Conservation (phyloP, 1,140 invertebrate genomes). For the Drosophila albomicans region DNA sequence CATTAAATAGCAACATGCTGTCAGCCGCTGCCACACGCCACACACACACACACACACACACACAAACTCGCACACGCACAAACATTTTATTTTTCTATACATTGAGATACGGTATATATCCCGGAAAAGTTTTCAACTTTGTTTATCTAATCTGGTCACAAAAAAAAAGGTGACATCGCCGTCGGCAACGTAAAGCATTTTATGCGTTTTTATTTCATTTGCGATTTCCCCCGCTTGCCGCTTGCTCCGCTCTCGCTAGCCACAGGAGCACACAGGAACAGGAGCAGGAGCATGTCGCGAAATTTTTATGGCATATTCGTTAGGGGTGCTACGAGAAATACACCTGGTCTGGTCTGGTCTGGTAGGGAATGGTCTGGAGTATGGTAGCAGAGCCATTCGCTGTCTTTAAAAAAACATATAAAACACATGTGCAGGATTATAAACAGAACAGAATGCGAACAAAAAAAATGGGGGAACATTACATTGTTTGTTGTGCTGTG, state of each 20-base stretch:
- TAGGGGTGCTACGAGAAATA: slow-evolving; percentile 10
- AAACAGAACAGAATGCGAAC: slow-evolving; percentile 32
- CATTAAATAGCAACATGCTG: slow-evolving; percentile 33
- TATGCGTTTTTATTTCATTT: slow-evolving; percentile 78
- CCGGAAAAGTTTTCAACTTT: slow-evolving; percentile 59
- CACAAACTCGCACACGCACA: not conserved
- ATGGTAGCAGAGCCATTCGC: not conserved
- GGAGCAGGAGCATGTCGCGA: slow-evolving; percentile 50
- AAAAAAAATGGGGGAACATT: slow-evolving; percentile 13
- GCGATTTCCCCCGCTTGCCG: not conserved
- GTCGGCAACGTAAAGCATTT: slow-evolving; percentile 64
- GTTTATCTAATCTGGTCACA: slow-evolving; percentile 71
- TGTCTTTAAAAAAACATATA: slow-evolving; percentile 45
- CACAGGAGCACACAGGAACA: slow-evolving; percentile 6
- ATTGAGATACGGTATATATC: slow-evolving; percentile 15
- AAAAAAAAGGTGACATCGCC: slow-evolving; percentile 30
- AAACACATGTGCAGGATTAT: slow-evolving; percentile 79
- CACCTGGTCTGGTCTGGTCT: slow-evolving; percentile 16
- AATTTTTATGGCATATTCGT: slow-evolving; percentile 64
- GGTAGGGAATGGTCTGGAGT: no score
- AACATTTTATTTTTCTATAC: slow-evolving; percentile 23
- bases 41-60: slow-evolving; percentile 45
- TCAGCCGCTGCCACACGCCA: slow-evolving; percentile 28
- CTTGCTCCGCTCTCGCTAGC: no score
- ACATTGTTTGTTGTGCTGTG: slow-evolving; percentile 38